Percentiles rank a stretch among this genome's conserved stretches.
Conservation (phyloP, 2,797 vertebrate species). For the Cryptoblepharus egeriae region DNA sequence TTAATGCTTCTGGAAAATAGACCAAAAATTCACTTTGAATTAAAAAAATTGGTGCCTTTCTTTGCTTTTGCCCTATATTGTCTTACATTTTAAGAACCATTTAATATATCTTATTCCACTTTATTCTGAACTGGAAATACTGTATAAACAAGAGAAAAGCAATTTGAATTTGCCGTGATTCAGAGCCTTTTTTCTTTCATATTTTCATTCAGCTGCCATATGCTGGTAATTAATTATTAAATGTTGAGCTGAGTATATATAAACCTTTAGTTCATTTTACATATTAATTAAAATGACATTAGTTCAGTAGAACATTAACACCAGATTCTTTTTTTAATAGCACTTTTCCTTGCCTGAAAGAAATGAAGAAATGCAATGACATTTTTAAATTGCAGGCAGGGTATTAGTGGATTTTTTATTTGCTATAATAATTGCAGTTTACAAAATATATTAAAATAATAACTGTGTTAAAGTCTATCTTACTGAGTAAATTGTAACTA, state of each 20-base stretch:
- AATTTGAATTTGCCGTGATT: too few relatives aligned
- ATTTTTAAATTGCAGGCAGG: slow-evolving; percentile 10
- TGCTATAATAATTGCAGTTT: background rate
- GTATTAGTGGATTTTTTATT: slow-evolving; percentile 38
- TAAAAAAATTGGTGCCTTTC: too few relatives aligned
- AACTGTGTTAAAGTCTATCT: slow-evolving; percentile 4
- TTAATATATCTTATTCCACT: background rate
- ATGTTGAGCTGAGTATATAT: slow-evolving; percentile 29
- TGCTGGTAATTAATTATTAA: slow-evolving; percentile 19
- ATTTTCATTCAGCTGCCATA: background rate
- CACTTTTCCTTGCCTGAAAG: slow-evolving; percentile 33
- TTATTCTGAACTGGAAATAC: background rate
- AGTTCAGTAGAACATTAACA: slow-evolving; percentile 49
- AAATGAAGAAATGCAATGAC: slow-evolving; percentile 29
- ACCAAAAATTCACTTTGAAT: too few relatives aligned
- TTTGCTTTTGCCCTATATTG: background rate
- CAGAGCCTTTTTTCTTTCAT: background rate
- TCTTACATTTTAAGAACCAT: background rate
- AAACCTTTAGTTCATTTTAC: slow-evolving; percentile 31
- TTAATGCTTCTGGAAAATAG: too few relatives aligned
- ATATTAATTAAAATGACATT: slow-evolving; percentile 53
- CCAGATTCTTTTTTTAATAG: slow-evolving; percentile 22
- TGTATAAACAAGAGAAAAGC: background rate
- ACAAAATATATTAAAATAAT: slow-evolving; percentile 42
- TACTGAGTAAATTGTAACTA: slow-evolving; percentile 3